Percentiles rank a stretch among this genome's conserved stretches.
These are phyloP conservation scores for Phymorhynchus buccinoides DNA, from an alignment of 1,140 invertebrate genomes.

Conservation along the genomic window DNA sequence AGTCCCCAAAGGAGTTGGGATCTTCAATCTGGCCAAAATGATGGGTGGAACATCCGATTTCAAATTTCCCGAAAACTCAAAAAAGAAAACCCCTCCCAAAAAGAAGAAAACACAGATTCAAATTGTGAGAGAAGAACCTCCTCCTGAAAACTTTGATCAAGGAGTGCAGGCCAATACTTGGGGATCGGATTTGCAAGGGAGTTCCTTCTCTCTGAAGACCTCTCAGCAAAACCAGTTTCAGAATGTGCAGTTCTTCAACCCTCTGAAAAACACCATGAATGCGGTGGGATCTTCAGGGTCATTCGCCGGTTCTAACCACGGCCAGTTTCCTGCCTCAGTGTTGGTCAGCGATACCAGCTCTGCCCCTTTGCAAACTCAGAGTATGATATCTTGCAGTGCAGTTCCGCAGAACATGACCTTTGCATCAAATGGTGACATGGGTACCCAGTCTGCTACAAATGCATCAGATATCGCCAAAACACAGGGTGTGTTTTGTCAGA, in stretches of 20 bases:
- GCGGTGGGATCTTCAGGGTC: not conserved
- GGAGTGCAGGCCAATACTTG: constrained; percentile 25
- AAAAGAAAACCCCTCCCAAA: not conserved
- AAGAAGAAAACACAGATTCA: not conserved
- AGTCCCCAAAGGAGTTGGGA: constrained; percentile 29
- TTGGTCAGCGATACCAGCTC: constrained; percentile 1
- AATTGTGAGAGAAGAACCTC: not conserved
- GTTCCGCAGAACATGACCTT: not conserved
- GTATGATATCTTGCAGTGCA: not conserved
- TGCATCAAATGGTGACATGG: not conserved
- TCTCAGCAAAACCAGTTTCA: constrained; percentile 18
- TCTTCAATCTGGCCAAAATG: constrained; percentile 33
- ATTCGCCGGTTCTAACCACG: not conserved
- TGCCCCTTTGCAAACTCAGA: constrained; percentile 18
- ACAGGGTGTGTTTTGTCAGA: not conserved
- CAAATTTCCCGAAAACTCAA: not conserved
- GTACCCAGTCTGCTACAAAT: not conserved
- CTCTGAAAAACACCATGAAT: constrained; percentile 8
- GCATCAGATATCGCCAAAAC: not conserved
- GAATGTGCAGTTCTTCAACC: constrained; percentile 23
- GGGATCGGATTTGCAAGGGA: not conserved
- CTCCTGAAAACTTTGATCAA: not conserved
- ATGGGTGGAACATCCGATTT: not conserved
- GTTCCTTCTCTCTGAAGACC: not conserved
- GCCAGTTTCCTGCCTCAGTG: not conserved